Percentiles rank a stretch among this genome's conserved stretches.
phyloP scores from a whole-genome alignment of 2,888 invertebrate genomes.

The Parascotia fuliginaria region DNA sequence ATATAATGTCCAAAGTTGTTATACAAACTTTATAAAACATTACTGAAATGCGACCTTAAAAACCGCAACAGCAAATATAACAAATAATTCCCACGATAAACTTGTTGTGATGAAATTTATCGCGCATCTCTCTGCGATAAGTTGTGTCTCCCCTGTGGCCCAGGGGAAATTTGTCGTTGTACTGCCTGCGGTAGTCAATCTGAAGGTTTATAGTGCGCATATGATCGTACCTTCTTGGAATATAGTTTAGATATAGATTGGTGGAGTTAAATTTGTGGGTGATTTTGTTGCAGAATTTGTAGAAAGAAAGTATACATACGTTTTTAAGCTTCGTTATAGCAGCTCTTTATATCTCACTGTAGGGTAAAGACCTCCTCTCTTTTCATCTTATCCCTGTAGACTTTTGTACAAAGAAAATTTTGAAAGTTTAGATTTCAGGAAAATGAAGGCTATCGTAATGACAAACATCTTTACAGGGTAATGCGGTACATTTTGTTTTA shows the following conservation, averaged over 20 bases:
- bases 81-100: conserved; percentile 17
- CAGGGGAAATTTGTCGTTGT: conserved; percentile 31
- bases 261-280: background rate
- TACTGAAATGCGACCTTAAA: conserved; percentile 4
- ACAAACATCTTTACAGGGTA: too few species aligned
- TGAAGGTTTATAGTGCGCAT: conserved; percentile 5
- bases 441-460: too few species aligned
- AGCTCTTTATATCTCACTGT: too few species aligned
- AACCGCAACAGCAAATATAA: conserved; percentile 12
- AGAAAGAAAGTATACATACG: too few species aligned
- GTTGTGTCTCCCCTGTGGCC: conserved; percentile 26
- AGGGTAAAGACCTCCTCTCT: too few species aligned
- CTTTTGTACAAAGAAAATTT: too few species aligned
- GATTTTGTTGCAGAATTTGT: too few species aligned
- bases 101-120: conserved; percentile 32
- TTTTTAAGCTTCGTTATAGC: too few species aligned
- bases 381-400: too few species aligned
- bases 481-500: too few species aligned
- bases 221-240: background rate
- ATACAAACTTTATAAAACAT: conserved; percentile 7
- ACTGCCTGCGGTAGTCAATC: conserved; percentile 7
- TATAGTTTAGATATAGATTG: background rate
- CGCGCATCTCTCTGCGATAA: conserved; percentile 30
- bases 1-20: background rate
- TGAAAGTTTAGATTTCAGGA: too few species aligned